Base-by-base conservation (phyloP, 2,797 vertebrate species). In the Distichodus sexfasciatus region DNA sequence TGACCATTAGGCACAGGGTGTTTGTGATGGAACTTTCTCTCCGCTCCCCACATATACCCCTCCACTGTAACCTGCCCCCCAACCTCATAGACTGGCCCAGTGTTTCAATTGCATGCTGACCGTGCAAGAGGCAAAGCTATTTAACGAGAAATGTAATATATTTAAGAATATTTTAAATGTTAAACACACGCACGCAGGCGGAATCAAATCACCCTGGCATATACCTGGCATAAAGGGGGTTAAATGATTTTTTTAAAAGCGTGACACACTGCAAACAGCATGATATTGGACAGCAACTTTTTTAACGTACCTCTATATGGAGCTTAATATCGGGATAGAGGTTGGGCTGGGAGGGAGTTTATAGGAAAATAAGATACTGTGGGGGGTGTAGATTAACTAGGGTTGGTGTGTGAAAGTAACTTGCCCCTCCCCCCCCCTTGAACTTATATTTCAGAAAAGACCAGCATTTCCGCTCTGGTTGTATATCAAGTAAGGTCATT, bases 91-190 rank as follows among this genome's bases (percentile, higher is more conserved):
- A 89, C 89, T 89, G 91, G 90, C 82, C 81, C 85, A 82, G 88
- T 83, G 88, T 90, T 92, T 87, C 89, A 86, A 86, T 86, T 94
- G 94, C 94, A 96, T 95, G 94, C 91, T 90, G 91, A 92, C 89
- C 75, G 87, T 89, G 88, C 89, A 87, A 90, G 89, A 91, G 89
- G 90, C 87, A 83, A 88, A 88, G 87, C 88, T 93, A 93, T 91
- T 90, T 90, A 91, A 90, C 83, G 71, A 88, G 86, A 90, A 86
- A 89, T 87, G 48, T 91, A 88, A 89, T 90, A 87, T 89, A 88
- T n/a, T n/a, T n/a, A n/a, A n/a, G n/a, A n/a, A n/a, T 90, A 90
- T 90, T 91, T 90, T 87, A 90, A 87, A 86, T 83, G 87, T 91
- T 84, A 89, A n/a, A n/a, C n/a, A n/a, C n/a, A 82, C 77, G 89